These are phyloP conservation scores for Drosophila greeni DNA, from an alignment of 2,888 invertebrate species.

Conservation along the genomic window DNA sequence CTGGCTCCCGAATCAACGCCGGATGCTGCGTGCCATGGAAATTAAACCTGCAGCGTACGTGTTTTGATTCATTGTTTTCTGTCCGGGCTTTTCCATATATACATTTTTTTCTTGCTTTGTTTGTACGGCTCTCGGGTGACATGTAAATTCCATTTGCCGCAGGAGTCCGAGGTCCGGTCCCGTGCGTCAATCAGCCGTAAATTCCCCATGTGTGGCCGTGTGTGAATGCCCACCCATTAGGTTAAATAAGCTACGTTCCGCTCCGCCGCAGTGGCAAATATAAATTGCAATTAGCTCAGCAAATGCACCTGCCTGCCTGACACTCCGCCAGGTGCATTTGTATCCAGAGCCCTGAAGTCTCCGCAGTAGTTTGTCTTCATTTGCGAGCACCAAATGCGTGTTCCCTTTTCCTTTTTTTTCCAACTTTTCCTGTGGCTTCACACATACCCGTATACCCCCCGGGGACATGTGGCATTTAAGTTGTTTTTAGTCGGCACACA, in stretches of 20 bases:
- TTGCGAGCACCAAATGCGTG: slow-evolving; percentile 32
- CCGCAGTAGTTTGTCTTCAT: slow-evolving; percentile 62
- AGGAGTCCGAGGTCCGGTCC: slow-evolving; percentile 6
- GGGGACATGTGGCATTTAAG: slow-evolving; percentile 60
- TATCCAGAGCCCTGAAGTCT: slow-evolving; percentile 21
- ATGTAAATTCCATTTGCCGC: slow-evolving; percentile 45
- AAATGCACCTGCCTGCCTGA: slow-evolving; percentile 30
- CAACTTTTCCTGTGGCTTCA: slow-evolving; percentile 27
- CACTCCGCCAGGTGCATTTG: slow-evolving; percentile 49
- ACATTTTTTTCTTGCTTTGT: slow-evolving; percentile 11
- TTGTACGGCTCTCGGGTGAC: slow-evolving; percentile 29
- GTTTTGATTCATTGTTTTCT: slow-evolving; percentile 41
- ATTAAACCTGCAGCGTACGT: slow-evolving; percentile 50
- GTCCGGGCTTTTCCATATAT: slow-evolving; percentile 9
- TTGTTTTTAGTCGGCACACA: slow-evolving; percentile 51
- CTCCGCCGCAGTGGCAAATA: slow-evolving; percentile 33
- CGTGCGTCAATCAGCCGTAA: slow-evolving; percentile 46
- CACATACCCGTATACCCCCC: not conserved
- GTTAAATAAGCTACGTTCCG: slow-evolving; percentile 39
- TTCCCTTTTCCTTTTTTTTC: slow-evolving; percentile 2
- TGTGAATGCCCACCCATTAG: slow-evolving; percentile 28
- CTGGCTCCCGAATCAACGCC: slow-evolving; percentile 58
- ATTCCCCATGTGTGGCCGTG: slow-evolving; percentile 20
- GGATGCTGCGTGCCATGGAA: slow-evolving; percentile 63
- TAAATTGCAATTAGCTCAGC: slow-evolving; percentile 53